Evolutionary conservation across 2,888 invertebrate species (phyloP).

Genomic region (Cantharis lateralis): DNA sequence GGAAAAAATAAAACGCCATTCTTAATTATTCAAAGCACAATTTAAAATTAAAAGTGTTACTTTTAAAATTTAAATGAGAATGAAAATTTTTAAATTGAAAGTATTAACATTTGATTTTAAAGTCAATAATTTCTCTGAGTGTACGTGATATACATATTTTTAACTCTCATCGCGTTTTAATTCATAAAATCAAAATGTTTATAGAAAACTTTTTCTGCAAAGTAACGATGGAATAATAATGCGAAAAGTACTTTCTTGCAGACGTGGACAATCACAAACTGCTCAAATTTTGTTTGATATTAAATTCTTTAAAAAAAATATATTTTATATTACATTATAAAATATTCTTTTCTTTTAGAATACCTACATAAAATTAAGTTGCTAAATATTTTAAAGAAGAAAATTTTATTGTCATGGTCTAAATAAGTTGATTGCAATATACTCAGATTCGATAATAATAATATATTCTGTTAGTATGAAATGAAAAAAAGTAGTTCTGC

Average conservation of each 20-base stretch:
- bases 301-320: background rate
- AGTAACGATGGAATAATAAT: background rate
- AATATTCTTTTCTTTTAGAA: background rate
- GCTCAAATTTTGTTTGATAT: background rate
- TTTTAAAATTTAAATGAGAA: no score
- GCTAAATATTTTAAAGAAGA: background rate
- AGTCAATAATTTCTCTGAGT: no score
- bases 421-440: background rate
- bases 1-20: no score
- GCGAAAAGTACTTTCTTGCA: background rate
- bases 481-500: no score
- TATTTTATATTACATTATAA: background rate
- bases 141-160: background rate
- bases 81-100: no score
- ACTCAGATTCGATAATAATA: background rate
- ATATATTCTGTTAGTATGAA: background rate
- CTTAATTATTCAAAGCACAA: no score
- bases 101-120: no score
- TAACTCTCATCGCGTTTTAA: background rate
- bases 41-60: no score
- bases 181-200: background rate
- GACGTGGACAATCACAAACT: background rate
- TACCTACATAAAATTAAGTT: background rate
- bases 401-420: background rate
- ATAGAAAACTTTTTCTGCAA: background rate